Conservation (phyloP, 2,797 vertebrate genomes). For the Petrocephalus schoutedeni region DNA sequence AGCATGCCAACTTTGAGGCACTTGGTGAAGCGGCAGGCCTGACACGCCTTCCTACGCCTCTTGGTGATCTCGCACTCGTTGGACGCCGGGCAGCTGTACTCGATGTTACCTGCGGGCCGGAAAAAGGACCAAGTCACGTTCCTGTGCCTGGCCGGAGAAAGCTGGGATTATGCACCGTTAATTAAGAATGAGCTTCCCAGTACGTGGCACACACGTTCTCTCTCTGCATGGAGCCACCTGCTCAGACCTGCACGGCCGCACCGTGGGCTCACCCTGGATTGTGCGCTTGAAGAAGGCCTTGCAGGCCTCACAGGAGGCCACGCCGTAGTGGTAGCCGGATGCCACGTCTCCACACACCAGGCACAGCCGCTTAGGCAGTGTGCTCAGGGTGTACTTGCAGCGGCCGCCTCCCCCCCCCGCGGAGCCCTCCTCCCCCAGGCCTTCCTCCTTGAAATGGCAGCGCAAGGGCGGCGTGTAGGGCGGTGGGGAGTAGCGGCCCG, state of each 20-base stretch:
- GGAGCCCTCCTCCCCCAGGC: slow-evolving; percentile 69
- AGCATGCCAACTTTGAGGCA: slow-evolving; percentile 95
- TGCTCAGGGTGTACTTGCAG: slow-evolving; percentile 83
- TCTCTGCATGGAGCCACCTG: neutral
- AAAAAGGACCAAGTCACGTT: slow-evolving; percentile 10
- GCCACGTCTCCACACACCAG: slow-evolving; percentile 87
- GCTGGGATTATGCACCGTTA: neutral
- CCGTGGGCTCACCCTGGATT: slow-evolving; percentile 76
- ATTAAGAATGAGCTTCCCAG: neutral
- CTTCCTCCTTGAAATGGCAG: slow-evolving; percentile 80
- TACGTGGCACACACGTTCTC: neutral
- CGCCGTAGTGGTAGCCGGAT: slow-evolving; percentile 85
- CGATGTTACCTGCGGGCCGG: slow-evolving; percentile 76
- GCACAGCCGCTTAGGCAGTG: slow-evolving; percentile 81
- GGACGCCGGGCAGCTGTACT: slow-evolving; percentile 87
- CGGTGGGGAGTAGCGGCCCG: slow-evolving; percentile 65
- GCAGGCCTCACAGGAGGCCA: slow-evolving; percentile 88
- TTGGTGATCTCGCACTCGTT: slow-evolving; percentile 93
- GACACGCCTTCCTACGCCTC: slow-evolving; percentile 86
- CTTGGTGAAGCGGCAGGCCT: slow-evolving; percentile 92
- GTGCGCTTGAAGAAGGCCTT: slow-evolving; percentile 94
- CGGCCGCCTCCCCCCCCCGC: slow-evolving; percentile 63
- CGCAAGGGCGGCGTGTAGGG: slow-evolving; percentile 70
- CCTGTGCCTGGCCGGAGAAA: neutral
- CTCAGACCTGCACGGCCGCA: neutral